Evolutionary conservation across 2,888 invertebrate species (phyloP).

Genomic region (Phorcus lineatus): DNA sequence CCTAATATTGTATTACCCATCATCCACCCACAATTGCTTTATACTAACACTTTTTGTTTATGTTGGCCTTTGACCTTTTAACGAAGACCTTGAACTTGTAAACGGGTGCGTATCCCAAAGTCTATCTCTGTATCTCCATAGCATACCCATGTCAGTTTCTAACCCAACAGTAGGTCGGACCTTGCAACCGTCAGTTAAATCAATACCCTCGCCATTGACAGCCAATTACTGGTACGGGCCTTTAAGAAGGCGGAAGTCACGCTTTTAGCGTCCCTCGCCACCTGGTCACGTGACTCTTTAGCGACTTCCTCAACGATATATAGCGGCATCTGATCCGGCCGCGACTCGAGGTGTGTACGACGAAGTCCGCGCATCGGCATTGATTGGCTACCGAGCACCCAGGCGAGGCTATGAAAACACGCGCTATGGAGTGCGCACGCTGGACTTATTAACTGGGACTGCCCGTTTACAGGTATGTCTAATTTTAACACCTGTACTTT

Average conservation of each 20-base stretch:
- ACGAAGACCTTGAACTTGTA: too few relatives aligned
- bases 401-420: not conserved
- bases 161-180: too few relatives aligned
- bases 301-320: conserved; percentile 38
- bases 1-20: too few relatives aligned
- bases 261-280: conserved; percentile 48
- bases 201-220: conserved; percentile 25
- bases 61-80: too few relatives aligned
- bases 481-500: too few relatives aligned
- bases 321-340: conserved; percentile 25
- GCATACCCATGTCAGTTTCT: too few relatives aligned
- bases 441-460: not conserved
- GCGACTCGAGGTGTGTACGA: not conserved
- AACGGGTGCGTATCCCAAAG: too few relatives aligned
- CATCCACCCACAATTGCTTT: too few relatives aligned
- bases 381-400: not conserved
- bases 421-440: not conserved
- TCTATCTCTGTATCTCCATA: too few relatives aligned
- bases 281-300: conserved; percentile 43
- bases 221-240: conserved; percentile 23
- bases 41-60: too few relatives aligned
- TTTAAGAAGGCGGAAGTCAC: conserved; percentile 41
- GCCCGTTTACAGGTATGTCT: not conserved
- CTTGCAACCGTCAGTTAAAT: conserved; percentile 1
- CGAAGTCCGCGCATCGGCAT: not conserved